Evolutionary conservation across 2,888 invertebrate species (phyloP), one percentile per base, ranked within the genome.

Genomic region (Caenorhabditis sp.): DNA sequence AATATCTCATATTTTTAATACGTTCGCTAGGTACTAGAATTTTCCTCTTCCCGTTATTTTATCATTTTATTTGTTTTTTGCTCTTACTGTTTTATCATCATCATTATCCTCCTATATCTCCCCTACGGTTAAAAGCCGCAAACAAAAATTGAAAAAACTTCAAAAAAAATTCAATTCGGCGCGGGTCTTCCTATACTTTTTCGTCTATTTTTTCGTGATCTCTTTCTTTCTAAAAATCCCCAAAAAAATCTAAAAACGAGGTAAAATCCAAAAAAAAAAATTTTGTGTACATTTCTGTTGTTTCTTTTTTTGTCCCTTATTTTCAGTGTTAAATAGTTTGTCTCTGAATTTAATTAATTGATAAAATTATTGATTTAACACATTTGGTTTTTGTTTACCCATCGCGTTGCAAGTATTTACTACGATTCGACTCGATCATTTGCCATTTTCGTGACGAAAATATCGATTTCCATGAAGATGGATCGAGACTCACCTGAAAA

Each of bases 361-460:
- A 31, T 31, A 31, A 31, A 31, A 31, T 31, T 31, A 31, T 31
- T 31, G 31, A 10, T 31, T 31, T 31, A n/a, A 7, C 31, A 10
- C 31, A 10, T 31, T 7, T 4, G 31, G 31, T 31, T 31, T 31
- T 62, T 59, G 58, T 63, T 43, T 43, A 73, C 7, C 26, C 4
- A 21, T 68, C 73, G 21, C 64, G 49, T n/a, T 59, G 53, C 67
- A 81, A 61, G 62, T 83, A 84, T 50, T 78, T 80, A 20, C 70
- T 67, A 1, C 84, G 73, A 65, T 83, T 84, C 20, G 38, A 57
- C 53, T 83, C 84, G 36, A 84, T 77, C 81, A 84, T 78, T 31
- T 69, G 61, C 81, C 83, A 81, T 58, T 84, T 84, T 23, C 84
- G 63, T 27, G 63, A 63, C 14, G 76, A 74, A 69, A 69, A 84